Evolutionary conservation across 1,140 invertebrate species (phyloP), one percentile per base, ranked within the genome.

Genomic region (Magallana angulata): DNA sequence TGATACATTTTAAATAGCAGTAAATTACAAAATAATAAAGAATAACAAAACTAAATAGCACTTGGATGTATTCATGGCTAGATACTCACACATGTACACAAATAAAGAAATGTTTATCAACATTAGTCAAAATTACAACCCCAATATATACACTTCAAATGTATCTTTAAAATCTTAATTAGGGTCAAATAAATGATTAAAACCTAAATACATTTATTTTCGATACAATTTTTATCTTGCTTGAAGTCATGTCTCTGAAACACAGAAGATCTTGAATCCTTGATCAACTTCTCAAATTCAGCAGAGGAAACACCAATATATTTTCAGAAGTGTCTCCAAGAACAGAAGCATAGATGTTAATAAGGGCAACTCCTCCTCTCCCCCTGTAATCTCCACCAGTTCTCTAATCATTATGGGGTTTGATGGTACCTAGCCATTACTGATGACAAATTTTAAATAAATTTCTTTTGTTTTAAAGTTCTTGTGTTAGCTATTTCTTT

Each of bases 11-110:
- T 36, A 12, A 11, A 76, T 18, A 30, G n/a, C n/a, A 71, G 36
- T 76, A 30, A n/a, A 30, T 5, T 30, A 30, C 24, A 76, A 30
- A 30, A 76, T 11, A 24, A 76, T 76, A 76, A 24, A 76, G 68
- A 76, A 76, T 76, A 76, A 76, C 68, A 76, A 30, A 76, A 64
- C 24, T 24, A 30, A 76, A 76, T 18, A 76, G 68, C 68, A 76
- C 68, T 76, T 76, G 9, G 6, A 76, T 76, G 24, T 76, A 76
- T 30, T 30, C 8, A 30, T 76, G 68, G 68, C 68, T 76, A 76
- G 68, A 76, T 76, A 76, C 68, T 76, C 68, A 76, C 68, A 76
- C 68, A 76, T 76, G 24, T 71, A 30, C 68, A 76, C 68, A 76
- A 7, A 76, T 48, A 36, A 30, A 24, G 24, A 76, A 76, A 76